phyloP scores from a whole-genome alignment of 37 sponge, comb jelly and placozoan genomes.

The Aphrocallistes beatrix region DNA sequence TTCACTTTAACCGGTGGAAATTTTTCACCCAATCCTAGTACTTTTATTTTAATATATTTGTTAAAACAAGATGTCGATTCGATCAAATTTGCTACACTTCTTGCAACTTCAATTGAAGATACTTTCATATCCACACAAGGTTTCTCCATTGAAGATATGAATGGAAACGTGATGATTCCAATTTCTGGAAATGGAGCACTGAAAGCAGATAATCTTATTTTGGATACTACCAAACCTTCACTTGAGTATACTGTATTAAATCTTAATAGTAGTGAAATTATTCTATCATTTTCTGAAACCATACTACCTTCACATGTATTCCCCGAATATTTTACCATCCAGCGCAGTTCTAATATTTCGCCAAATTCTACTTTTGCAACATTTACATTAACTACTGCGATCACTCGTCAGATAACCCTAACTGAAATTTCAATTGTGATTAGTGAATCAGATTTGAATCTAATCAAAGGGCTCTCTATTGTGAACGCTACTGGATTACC shows the following conservation, averaged over 20 bases:
- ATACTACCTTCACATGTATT: slow-evolving; percentile 26
- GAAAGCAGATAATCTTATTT: slow-evolving; percentile 17
- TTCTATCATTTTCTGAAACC: slow-evolving; percentile 56
- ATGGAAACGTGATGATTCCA: slow-evolving; percentile 23
- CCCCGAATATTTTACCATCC: slow-evolving; percentile 31
- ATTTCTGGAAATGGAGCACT: slow-evolving; percentile 26
- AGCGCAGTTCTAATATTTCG: slow-evolving; percentile 17
- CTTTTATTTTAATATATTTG: background rate
- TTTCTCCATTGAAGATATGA: slow-evolving; percentile 52
- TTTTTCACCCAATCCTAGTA: slow-evolving; percentile 48
- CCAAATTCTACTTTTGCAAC: background rate
- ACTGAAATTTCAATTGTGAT: slow-evolving; percentile 25
- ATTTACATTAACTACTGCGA: slow-evolving; percentile 41
- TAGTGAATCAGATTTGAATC: slow-evolving; percentile 42
- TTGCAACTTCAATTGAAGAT: slow-evolving; percentile 34
- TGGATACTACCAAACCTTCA: slow-evolving; percentile 33
- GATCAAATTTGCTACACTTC: slow-evolving; percentile 34
- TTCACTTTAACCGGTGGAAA: slow-evolving; percentile 20
- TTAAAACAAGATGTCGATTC: slow-evolving; percentile 49
- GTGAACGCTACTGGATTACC: background rate
- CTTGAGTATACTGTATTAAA: slow-evolving; percentile 45
- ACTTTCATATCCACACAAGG: slow-evolving; percentile 36
- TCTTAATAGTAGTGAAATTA: slow-evolving; percentile 44
- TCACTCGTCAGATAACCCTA: slow-evolving; percentile 32
- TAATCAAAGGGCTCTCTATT: slow-evolving; percentile 27